Evolutionary conservation across 1,140 invertebrate genomes (phyloP), one percentile per base, ranked within the genome.

Genomic region (Dendrolimus kikuchii): DNA sequence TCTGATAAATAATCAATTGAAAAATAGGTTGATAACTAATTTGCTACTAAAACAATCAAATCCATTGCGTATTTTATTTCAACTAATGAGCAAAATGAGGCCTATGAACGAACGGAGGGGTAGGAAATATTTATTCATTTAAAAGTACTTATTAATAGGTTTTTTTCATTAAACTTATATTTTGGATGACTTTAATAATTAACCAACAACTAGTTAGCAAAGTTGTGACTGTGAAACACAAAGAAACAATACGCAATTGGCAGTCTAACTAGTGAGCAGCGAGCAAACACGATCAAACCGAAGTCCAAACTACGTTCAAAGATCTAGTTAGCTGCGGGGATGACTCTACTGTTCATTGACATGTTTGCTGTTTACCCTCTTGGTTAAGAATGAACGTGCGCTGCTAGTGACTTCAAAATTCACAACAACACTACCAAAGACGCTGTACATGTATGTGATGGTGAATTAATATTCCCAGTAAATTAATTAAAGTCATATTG

Each of bases 191-290:
- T 40, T 56, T 58, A 64, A 60, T 67, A 62, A 76, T 67, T 71
- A 64, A 77, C 65, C 59, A 55, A 51, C 68, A 78, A 77, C 76
- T 83, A 78, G 82, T 86, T 86, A 86, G 79, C 62, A 54, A 81
- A 85, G 71, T 83, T 83, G 67, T 58, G 67, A 69, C 66, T 63
- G 55, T 49, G 66, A 60, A 85, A 79, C 71, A 81, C 81, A 83
- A 83, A 83, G 82, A 83, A 81, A 60, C 68, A 60, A 70, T 68
- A 66, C 73, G 59, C 71, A 73, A 77, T 79, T 71, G 68, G 64
- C 52, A 71, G 68, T 74, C 73, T 77, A 82, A 82, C 78, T 79
- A 79, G 77, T 70, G 67, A 71, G 59, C 65, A 72, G 50, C 59
- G 68, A 57, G 69, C 64, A 81, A 79, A 81, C 67, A 77, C 71